Percentiles rank a stretch among this genome's conserved stretches.
phyloP scores from a whole-genome alignment of 1,140 invertebrate species.

The Saxidomus purpurata region DNA sequence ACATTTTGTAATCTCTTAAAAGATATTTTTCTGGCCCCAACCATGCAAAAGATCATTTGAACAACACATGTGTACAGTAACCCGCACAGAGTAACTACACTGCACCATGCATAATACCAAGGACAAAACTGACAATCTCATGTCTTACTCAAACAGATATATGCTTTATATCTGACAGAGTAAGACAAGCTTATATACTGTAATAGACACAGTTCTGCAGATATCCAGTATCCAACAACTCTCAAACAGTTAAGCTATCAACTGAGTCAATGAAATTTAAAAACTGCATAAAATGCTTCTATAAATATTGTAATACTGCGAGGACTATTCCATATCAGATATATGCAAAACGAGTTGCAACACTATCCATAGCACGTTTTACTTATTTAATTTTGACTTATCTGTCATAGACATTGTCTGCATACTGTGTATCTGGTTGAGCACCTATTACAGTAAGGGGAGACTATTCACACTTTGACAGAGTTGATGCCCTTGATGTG shows the following conservation, averaged over 20 bases:
- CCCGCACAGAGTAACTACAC: neutral
- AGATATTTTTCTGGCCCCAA: neutral
- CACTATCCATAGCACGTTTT: too few relatives aligned
- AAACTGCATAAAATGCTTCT: too few relatives aligned
- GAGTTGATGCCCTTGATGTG: conserved; percentile 48
- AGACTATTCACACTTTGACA: conserved; percentile 28
- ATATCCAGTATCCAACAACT: conserved; percentile 19
- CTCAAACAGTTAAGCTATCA: neutral
- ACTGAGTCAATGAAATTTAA: too few relatives aligned
- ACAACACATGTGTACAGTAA: neutral
- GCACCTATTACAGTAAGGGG: conserved; percentile 7
- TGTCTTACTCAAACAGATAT: neutral
- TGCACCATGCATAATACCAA: conserved; percentile 42
- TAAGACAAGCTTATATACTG: conserved; percentile 30
- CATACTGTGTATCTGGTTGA: neutral
- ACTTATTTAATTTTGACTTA: neutral
- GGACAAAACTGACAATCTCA: neutral
- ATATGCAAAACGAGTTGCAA: too few relatives aligned
- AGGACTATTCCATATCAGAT: too few relatives aligned
- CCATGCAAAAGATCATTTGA: neutral
- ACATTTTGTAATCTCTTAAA: too few relatives aligned
- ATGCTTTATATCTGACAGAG: neutral
- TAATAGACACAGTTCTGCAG: neutral
- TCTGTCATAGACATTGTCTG: neutral
- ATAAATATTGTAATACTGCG: too few relatives aligned